Evolutionary conservation across 37 sponge, comb jelly and placozoan species (phyloP), one percentile per base, ranked within the genome.

Genomic region (Tethya wilhelma): DNA sequence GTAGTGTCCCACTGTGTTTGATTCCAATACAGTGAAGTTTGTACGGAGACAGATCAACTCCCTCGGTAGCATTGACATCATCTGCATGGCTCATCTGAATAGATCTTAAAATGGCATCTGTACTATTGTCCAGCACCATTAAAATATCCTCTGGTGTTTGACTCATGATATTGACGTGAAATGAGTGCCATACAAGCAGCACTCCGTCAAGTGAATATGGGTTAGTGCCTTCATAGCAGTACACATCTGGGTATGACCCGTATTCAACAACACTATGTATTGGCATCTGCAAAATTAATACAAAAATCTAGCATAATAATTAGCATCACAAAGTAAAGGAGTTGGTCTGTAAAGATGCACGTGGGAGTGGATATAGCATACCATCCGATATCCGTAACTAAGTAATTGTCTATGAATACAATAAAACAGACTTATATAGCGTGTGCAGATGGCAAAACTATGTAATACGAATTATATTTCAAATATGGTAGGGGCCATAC

Each of bases 11-110:
- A 20, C 12, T 41, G 44, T 30, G 40, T 33, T 29, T 55, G 22
- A 77, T 39, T 4, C 66, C 88, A 38, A 88, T 37, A 75, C 88
- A 88, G 38, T 12, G 17, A 38, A 71, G 70, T 1, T 69, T 32
- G 38, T 38, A 88, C 12, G 83, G 71, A 49, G 82, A 75, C n/a
- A 67, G 28, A 26, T 33, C 11, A 0, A 73, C 26, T 28, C 44
- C 29, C 6, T 53, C 0, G 0, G 75, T 63, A 8, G 9, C n/a
- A 3, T 55, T 71, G 19, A 26, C 6, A 22, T 59, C 23, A 3
- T 36, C 14, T 6, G 26, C 33, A 17, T 38, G 0, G 17, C 28
- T 31, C 22, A 12, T 26, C 2, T 70, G 38, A 0, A 42, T 36
- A 28, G 12, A 2, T n/a, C 26, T 6, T 11, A 44, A 19, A 20